Base-by-base conservation (phyloP, 2,113 vertebrate genomes). In the Neomonachus schauinslandi region DNA sequence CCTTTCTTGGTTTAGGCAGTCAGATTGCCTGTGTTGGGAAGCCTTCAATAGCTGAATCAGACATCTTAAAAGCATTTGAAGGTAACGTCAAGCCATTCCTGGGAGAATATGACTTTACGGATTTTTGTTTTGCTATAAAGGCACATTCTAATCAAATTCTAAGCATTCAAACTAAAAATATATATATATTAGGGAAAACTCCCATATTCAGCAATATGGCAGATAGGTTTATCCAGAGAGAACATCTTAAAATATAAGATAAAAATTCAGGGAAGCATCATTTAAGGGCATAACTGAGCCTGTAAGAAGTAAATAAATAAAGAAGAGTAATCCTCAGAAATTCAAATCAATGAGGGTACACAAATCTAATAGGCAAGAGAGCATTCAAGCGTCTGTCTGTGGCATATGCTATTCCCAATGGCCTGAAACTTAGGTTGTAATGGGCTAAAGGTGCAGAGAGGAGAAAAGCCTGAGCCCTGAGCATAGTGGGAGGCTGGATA, bases 81-180 rank as follows among this genome's bases (percentile, higher is more conserved):
- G 13, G 61, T 92, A 24, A 59, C 61, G 18, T 39, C 36, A 76
- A 69, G 51, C 31, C 57, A 93, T 67, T 74, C 63, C 36, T 90
- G 36, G 33, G 3, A 82, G 74, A 77, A 67, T 69, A 36, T 55
- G 51, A 93, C n/a, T 83, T 19, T n/a, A 76, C 53, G 22, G 22
- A 86, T 46, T 93, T 92, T 89, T 81, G 36, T 89, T 92, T 59
- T 85, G 51, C 92, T 92, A 89, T 42, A 63, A 84, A 92, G 59
- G 59, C 42, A 12, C 53, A 84, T 55, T 92, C 16, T 92, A 71
- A 89, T 79, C 46, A 92, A 72, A 89, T 71, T 79, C 79, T 80
- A 92, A 79, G 42, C 11, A 71, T 72, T 83, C 31, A 61, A 53
- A 24, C 13, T 61, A 69, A 89, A 92, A 57, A 42, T 9, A 51